Evolutionary conservation across 2,888 invertebrate species (phyloP), one percentile per base, ranked within the genome.

Genomic region (Iselma pallidipennis): DNA sequence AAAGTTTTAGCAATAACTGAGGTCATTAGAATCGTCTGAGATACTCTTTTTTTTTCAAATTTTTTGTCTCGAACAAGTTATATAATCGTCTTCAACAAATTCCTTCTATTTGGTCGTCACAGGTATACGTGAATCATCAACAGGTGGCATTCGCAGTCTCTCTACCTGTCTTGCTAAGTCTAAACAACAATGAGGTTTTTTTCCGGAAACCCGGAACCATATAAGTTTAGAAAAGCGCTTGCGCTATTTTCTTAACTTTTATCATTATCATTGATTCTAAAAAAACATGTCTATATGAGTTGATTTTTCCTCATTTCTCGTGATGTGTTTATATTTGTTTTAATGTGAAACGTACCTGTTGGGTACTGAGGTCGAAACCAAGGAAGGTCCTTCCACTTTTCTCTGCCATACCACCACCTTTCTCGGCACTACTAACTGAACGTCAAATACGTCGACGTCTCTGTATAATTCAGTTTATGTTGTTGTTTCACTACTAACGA

Each of bases 351-450:
- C n/a, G n/a, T 83, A 92, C 94, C 88, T 91, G 91, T 83, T 94
- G 94, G 19, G 94, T 94, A 80, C 94, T 94, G 78, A 94, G 87
- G 85, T 94, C 94, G 74, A 94, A 86, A 61, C 94, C 94, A 74
- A 94, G 85, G 84, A 89, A 94, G 71, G 89, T 88, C 56, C 74
- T 37, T 57, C 66, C 63, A 66, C 21, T 45, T 45, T 45, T 65
- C 62, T 49, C 45, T 37, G 59, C 63, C 28, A 45, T 45, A 45
- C 45, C 21, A 16, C 3, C 21, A 25, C 3, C 6, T 25, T 25
- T 4, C 6, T 25, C 6, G 19, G 21, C 45, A 45, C 45, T 45
- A 9, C 16, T 12, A 19, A 45, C 45, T 21, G 45, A 45, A 10
- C 6, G 21, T 19, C 19, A 14, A 10, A 21, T 21, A 19, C 4